A percentile compares a stretch with the other conserved stretches of the same genome.
These are phyloP conservation scores for Prunella fulvescens DNA, from an alignment of 2,113 vertebrate genomes.

Conservation along the genomic window DNA sequence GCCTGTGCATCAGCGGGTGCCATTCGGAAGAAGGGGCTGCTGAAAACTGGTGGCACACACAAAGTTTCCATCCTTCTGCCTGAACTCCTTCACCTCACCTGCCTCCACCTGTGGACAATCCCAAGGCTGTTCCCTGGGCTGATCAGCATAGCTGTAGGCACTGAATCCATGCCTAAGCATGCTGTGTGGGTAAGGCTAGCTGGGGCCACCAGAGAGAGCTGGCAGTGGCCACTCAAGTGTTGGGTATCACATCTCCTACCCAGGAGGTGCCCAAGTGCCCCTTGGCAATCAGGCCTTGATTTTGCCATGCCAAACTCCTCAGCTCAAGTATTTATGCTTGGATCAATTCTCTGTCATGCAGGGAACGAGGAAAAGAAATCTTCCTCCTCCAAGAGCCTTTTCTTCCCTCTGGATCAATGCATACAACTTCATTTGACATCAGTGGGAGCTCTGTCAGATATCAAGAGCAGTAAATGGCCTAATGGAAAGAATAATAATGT, in stretches of 20 bases:
- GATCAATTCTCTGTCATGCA: background rate
- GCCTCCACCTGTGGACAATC: background rate
- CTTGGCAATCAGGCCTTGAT: background rate
- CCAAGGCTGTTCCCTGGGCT: background rate
- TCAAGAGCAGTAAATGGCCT: conserved; percentile 29
- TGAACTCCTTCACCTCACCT: background rate
- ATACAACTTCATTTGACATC: background rate
- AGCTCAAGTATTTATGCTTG: background rate
- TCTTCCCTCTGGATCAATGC: conserved; percentile 8
- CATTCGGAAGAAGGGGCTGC: background rate
- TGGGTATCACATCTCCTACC: background rate
- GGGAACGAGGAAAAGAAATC: background rate
- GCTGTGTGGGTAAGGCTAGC: background rate
- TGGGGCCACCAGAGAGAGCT: background rate
- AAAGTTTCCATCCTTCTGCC: background rate
- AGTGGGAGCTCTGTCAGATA: background rate
- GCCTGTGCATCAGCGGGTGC: fast-evolving
- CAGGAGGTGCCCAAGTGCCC: background rate
- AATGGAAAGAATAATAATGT: conserved; percentile 26
- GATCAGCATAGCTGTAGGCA: background rate
- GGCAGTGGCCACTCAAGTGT: fast-evolving
- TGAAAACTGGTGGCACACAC: background rate
- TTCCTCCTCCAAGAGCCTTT: background rate
- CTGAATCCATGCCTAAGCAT: background rate
- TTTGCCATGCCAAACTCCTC: background rate